Conservation (phyloP, 2,113 vertebrate genomes). For the Gambusia holbrooki region DNA sequence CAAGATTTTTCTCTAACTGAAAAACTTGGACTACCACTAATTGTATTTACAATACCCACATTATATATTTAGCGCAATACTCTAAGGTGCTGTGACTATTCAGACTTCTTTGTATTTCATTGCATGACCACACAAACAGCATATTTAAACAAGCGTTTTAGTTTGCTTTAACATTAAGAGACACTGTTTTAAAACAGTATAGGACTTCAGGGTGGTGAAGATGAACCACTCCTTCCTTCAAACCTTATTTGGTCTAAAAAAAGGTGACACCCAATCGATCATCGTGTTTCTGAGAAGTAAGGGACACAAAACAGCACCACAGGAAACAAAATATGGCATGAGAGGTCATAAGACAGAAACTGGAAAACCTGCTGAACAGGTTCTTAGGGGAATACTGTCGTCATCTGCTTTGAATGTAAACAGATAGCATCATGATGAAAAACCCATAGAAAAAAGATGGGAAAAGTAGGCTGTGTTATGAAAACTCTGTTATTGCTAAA, state of each 20-base stretch:
- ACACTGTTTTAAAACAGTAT: neutral
- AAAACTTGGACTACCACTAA: neutral
- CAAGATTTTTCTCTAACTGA: neutral
- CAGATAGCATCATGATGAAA: constrained; percentile 13
- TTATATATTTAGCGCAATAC: neutral
- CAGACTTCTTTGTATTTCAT: too few species aligned
- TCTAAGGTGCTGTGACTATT: neutral
- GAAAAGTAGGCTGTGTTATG: neutral
- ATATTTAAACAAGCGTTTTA: neutral
- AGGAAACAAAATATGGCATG: neutral
- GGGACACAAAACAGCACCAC: neutral
- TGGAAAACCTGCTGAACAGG: constrained; percentile 63
- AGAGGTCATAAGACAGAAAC: constrained; percentile 67
- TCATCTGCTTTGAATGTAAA: constrained; percentile 63
- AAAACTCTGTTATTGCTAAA: neutral
- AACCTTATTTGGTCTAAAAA: neutral
- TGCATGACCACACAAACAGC: too few species aligned
- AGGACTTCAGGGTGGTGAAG: neutral
- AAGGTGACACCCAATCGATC: constrained; percentile 9
- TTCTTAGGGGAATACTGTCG: constrained; percentile 45
- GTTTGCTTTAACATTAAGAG: neutral
- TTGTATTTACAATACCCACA: neutral
- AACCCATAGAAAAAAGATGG: neutral
- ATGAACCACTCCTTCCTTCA: constrained; percentile 31
- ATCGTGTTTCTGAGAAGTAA: constrained; percentile 19